Percentiles rank a stretch among this genome's conserved stretches.
Evolutionary conservation across 2,888 invertebrate species (phyloP).

Genomic region (Flexamia atlantica): DNA sequence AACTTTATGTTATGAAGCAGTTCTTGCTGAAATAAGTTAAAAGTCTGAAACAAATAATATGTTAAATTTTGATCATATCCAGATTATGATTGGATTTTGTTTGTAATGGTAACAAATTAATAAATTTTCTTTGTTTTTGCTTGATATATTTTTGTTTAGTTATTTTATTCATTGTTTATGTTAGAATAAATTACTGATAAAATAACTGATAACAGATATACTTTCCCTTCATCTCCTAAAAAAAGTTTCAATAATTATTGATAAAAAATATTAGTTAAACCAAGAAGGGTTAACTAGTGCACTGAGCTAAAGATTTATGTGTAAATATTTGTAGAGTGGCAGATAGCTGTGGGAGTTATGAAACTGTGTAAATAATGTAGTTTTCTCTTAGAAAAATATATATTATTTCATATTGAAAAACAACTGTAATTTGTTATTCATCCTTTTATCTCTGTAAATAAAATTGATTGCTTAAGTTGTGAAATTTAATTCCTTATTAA

Average conservation of each 20-base stretch:
- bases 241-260: background rate
- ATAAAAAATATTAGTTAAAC: background rate
- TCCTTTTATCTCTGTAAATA: constrained; percentile 23
- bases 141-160: background rate
- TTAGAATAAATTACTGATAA: background rate
- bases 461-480: background rate
- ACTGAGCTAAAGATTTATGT: constrained; percentile 19
- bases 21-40: no score
- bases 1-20: no score
- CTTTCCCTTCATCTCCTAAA: background rate
- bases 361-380: background rate
- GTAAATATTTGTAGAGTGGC: constrained; percentile 7
- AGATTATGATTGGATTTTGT: no score
- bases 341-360: background rate
- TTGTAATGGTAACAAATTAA: no score
- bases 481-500: background rate
- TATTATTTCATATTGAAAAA: constrained; percentile 46
- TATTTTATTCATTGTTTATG: no score
- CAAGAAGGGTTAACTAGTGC: background rate
- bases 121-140: no score
- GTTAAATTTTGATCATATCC: no score
- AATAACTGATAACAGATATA: background rate
- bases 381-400: constrained; percentile 36
- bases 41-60: no score
- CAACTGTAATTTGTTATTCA: constrained; percentile 32